phyloP scores from a whole-genome alignment of 1,140 invertebrate genomes.

The Drosophila pallidifrons region DNA sequence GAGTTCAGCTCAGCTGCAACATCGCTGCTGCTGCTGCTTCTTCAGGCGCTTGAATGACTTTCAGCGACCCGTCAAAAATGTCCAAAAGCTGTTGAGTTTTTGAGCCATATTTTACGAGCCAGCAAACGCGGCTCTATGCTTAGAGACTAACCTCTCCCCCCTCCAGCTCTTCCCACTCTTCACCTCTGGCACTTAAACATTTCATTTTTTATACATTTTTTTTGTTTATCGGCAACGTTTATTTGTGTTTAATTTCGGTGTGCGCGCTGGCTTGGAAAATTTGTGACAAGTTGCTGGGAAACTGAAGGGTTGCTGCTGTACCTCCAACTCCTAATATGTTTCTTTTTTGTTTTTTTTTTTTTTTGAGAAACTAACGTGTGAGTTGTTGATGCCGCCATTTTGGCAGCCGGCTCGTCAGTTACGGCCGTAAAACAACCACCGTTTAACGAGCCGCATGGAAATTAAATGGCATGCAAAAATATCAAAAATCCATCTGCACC shows the following conservation, averaged over 20 bases:
- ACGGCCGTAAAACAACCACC: conserved; percentile 31
- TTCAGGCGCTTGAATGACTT: conserved; percentile 46
- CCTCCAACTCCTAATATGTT: background rate
- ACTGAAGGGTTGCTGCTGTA: conserved; percentile 57
- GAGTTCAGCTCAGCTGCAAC: conserved; percentile 6
- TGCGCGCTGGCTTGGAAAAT: conserved; percentile 71
- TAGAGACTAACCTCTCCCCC: background rate
- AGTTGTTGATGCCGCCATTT: conserved; percentile 62
- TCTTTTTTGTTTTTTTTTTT: background rate
- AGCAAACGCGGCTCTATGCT: background rate
- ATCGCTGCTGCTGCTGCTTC: background rate
- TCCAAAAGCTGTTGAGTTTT: conserved; percentile 33
- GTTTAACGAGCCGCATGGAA: conserved; percentile 55
- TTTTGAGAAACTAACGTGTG: conserved; percentile 48
- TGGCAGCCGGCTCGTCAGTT: conserved; percentile 23
- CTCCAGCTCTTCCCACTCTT: background rate
- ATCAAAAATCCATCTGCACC: conserved; percentile 53
- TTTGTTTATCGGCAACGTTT: conserved; percentile 50
- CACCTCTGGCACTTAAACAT: background rate
- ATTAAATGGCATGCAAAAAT: conserved; percentile 72
- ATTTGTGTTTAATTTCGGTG: conserved; percentile 41
- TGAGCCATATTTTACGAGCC: conserved; percentile 34
- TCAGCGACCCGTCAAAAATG: conserved; percentile 31
- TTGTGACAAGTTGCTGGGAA: conserved; percentile 53
- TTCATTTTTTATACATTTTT: conserved; percentile 4